Evolutionary conservation across 2,888 invertebrate species (phyloP).

Genomic region (Xanthia icteritia): DNA sequence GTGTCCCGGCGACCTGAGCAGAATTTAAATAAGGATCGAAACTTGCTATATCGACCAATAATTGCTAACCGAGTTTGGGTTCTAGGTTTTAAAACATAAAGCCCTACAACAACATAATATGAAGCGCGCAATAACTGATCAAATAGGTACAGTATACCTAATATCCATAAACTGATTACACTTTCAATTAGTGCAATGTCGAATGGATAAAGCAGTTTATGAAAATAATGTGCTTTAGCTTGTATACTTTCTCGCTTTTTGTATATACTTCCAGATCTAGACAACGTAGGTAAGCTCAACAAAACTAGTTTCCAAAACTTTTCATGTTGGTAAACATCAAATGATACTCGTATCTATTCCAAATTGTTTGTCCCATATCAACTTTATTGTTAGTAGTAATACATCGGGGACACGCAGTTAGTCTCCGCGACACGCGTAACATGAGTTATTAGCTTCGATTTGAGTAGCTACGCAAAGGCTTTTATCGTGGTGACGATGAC

Average conservation of each 20-base stretch:
- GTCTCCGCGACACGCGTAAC: slow-evolving; percentile 73
- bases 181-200: background rate
- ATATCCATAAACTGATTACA: background rate
- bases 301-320: background rate
- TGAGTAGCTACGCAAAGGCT: slow-evolving; percentile 82
- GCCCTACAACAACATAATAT: background rate
- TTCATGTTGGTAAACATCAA: slow-evolving; percentile 17
- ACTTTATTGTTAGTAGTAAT: slow-evolving; percentile 41
- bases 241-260: background rate
- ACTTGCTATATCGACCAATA: slow-evolving; percentile 25
- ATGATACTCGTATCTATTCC: background rate
- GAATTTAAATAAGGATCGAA: slow-evolving; percentile 36
- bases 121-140: background rate
- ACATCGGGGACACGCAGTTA: slow-evolving; percentile 75
- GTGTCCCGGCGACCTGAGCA: background rate
- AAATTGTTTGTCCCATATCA: slow-evolving; percentile 38
- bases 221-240: background rate
- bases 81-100: background rate
- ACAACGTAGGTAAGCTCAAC: background rate
- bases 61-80: background rate
- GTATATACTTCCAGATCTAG: background rate
- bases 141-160: background rate
- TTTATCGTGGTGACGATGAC: slow-evolving; percentile 84
- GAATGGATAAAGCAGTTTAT: background rate
- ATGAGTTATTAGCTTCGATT: slow-evolving; percentile 82